A percentile compares a stretch with the other conserved stretches of the same genome.
Conservation (phyloP, 2,113 vertebrate genomes). For the Ursus arctos region DNA sequence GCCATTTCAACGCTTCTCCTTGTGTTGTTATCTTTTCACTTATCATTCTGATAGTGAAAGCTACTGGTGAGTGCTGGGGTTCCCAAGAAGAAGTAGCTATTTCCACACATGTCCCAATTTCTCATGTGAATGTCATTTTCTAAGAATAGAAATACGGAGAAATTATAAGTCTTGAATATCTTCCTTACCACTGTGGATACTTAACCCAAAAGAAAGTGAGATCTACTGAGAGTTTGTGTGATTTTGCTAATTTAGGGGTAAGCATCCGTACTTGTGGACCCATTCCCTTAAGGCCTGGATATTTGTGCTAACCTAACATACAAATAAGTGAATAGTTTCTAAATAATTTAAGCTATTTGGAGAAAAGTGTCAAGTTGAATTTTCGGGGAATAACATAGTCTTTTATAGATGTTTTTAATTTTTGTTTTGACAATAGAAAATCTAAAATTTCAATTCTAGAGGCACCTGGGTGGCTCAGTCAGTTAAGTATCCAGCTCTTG, state of each 20-base stretch:
- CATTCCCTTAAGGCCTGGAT: background rate
- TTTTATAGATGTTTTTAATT: background rate
- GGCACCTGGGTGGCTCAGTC: background rate
- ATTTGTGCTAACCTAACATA: background rate
- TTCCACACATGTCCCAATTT: conserved; percentile 40
- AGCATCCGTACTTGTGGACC: background rate
- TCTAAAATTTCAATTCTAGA: background rate
- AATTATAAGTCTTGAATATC: background rate
- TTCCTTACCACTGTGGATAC: background rate
- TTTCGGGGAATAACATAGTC: background rate
- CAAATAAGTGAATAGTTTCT: conserved; percentile 13
- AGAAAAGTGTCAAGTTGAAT: background rate
- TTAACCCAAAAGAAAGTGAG: background rate
- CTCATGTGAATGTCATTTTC: conserved; percentile 50
- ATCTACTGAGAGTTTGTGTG: background rate
- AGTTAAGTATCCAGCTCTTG: background rate
- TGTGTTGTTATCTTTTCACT: background rate
- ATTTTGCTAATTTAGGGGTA: background rate
- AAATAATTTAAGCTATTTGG: conserved; percentile 14
- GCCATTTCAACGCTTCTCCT: background rate
- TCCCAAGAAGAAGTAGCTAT: conserved; percentile 37
- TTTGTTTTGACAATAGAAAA: background rate
- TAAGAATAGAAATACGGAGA: conserved; percentile 43
- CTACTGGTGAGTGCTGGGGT: background rate
- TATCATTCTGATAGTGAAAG: background rate